Percentiles rank a stretch among this genome's conserved stretches.
phyloP scores from a whole-genome alignment of 2,113 vertebrate genomes.

The Glaucidium brasilianum region DNA sequence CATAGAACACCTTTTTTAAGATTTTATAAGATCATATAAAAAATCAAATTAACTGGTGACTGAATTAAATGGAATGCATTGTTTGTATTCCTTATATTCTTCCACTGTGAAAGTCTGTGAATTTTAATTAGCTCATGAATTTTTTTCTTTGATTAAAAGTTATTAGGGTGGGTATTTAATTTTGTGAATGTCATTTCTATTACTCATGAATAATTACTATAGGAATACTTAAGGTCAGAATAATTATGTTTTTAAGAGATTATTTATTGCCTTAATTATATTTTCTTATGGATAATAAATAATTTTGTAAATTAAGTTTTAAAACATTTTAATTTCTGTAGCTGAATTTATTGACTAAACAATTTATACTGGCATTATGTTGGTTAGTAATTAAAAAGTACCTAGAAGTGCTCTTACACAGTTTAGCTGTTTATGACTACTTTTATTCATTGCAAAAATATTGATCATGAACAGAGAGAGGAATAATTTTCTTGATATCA shows the following conservation, averaged over 20 bases:
- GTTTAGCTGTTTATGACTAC: not conserved
- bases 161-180: not conserved
- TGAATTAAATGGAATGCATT: not conserved
- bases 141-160: not conserved
- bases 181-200: not conserved
- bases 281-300: not conserved
- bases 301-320: not conserved
- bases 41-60: not conserved
- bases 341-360: not conserved
- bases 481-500: not conserved
- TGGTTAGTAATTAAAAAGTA: not conserved
- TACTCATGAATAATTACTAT: not conserved
- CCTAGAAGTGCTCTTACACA: not conserved
- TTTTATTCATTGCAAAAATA: not conserved
- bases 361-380: not conserved
- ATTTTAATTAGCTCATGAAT: not conserved
- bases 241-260: not conserved
- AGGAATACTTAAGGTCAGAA: not conserved
- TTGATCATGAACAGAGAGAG: not conserved
- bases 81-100: not conserved
- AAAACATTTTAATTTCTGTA: not conserved
- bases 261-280: not conserved
- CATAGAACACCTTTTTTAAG: not conserved
- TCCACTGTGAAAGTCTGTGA: not conserved
- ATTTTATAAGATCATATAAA: not conserved